Evolutionary conservation across 2,797 vertebrate genomes (phyloP).

Genomic region (Hylomyscus alleni): DNA sequence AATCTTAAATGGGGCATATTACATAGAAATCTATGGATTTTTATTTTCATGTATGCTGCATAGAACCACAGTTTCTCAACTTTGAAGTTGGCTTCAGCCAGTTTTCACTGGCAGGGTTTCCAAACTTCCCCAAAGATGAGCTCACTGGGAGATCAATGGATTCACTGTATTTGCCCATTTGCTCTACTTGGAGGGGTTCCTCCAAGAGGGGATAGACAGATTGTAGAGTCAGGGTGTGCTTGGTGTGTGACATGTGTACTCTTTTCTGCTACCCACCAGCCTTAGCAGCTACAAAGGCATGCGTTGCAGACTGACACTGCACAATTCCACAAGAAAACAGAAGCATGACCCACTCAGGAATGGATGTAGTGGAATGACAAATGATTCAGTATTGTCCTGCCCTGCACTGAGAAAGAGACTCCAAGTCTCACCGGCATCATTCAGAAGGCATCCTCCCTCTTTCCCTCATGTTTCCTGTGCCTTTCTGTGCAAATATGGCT

Average conservation of each 20-base stretch:
- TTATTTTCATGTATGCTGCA: conserved; percentile 43
- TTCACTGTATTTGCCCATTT: neutral
- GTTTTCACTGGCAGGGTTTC: conserved; percentile 54
- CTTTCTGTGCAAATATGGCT: neutral
- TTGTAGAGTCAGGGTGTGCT: neutral
- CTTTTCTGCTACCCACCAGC: conserved; percentile 56
- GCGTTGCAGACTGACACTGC: neutral
- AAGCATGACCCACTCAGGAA: conserved; percentile 59
- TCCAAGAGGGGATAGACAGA: conserved; percentile 51
- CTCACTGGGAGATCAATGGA: neutral
- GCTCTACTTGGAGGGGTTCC: neutral
- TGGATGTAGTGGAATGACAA: neutral
- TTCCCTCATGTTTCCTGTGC: neutral
- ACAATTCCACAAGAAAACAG: conserved; percentile 47
- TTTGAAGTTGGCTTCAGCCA: conserved; percentile 43
- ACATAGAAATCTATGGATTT: neutral
- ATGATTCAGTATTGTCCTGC: neutral
- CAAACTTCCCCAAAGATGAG: neutral
- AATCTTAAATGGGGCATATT: neutral
- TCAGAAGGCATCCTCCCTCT: neutral
- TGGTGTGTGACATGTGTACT: conserved; percentile 20
- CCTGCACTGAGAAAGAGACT: neutral
- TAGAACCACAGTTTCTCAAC: conserved; percentile 17
- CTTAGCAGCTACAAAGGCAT: conserved; percentile 9
- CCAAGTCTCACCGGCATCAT: neutral